Evolutionary conservation across 2,797 vertebrate species (phyloP), one percentile per base, ranked within the genome.

Genomic region (Sphenodon punctatus): DNA sequence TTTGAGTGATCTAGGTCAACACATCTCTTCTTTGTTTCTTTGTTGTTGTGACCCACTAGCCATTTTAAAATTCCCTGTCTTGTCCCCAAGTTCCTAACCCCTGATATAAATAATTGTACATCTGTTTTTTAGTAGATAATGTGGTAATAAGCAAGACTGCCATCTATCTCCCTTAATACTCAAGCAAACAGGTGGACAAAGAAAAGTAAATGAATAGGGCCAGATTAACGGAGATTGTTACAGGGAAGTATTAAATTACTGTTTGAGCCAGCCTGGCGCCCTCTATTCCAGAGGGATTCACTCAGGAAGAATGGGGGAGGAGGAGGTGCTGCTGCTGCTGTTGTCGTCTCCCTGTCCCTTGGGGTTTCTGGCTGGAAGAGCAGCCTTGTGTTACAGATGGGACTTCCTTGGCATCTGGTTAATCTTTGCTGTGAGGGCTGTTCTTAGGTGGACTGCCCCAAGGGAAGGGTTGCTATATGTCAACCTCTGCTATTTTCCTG

Each of bases 401-500:
- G n/a, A n/a, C n/a, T n/a, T n/a, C n/a, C n/a, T n/a, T n/a, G n/a
- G n/a, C n/a, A n/a, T n/a, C n/a, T n/a, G n/a, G n/a, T n/a, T n/a
- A n/a, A n/a, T n/a, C n/a, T n/a, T n/a, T n/a, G n/a, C n/a, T n/a
- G n/a, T n/a, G n/a, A n/a, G n/a, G n/a, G n/a, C n/a, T n/a, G n/a
- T n/a, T 64, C 80, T 84, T 87, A 67, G 84, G 49, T 4, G 5
- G 69, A n/a, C 67, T 78, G 49, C 87, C 76, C 74, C 63, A 48
- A 0, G 81, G 63, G 76, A 72, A 70, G 88, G 75, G 59, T 41
- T 43, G 70, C 75, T 51, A 75, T 65, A 79, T 81, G 68, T 86
- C 78, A 89, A 73, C 89, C 59, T 49, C 45, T 82, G 73, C 70
- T 86, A 88, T 91, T 93, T 91, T 88, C 78, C 93, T 80, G 80